phyloP scores from a whole-genome alignment of 35 echinoderm and acorn worm species.

The Strongylocentrotus purpuratus region DNA sequence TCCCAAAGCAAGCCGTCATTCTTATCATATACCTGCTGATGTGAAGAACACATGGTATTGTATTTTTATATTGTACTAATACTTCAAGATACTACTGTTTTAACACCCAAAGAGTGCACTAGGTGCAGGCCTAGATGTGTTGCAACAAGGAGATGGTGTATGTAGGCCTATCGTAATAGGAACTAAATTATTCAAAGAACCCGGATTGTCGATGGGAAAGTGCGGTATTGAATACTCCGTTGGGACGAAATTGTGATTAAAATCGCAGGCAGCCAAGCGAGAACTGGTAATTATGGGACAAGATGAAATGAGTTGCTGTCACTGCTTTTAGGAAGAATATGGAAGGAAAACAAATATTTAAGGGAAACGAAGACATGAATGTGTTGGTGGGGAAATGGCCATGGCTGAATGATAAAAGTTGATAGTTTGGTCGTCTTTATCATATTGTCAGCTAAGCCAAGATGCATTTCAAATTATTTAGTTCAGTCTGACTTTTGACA shows the following conservation, averaged over 20 bases:
- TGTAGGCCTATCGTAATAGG: background rate
- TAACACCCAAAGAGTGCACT: too few relatives aligned
- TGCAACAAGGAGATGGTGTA: too few relatives aligned
- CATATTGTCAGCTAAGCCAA: background rate
- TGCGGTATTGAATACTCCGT: background rate
- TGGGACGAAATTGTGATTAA: background rate
- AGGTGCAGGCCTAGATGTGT: too few relatives aligned
- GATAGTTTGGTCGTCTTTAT: background rate
- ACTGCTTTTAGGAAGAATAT: background rate
- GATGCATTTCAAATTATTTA: background rate
- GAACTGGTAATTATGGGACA: background rate
- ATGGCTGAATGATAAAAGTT: background rate
- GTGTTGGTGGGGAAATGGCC: background rate
- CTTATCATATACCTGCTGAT: too few relatives aligned
- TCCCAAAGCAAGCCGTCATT: too few relatives aligned
- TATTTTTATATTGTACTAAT: too few relatives aligned
- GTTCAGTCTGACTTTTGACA: background rate
- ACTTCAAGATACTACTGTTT: too few relatives aligned
- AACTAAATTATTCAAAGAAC: constrained; percentile 6
- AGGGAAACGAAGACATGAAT: background rate
- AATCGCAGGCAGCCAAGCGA: background rate
- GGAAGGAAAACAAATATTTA: too few relatives aligned
- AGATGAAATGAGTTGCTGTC: background rate
- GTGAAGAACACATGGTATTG: too few relatives aligned
- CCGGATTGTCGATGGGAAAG: background rate